Base-by-base conservation (phyloP, 2,113 vertebrate genomes). In the Oreochromis aureus region DNA sequence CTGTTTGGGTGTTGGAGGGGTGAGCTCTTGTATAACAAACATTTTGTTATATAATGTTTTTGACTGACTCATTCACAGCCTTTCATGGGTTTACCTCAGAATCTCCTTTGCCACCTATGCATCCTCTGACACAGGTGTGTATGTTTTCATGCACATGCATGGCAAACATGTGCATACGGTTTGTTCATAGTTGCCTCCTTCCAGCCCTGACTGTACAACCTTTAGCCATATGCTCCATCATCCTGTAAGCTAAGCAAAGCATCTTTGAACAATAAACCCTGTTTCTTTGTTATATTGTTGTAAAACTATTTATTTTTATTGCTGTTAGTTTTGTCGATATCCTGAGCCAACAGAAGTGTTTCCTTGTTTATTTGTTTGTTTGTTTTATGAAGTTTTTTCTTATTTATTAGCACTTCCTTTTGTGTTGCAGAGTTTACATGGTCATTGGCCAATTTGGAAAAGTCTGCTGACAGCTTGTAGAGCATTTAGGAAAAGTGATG, bases 51-150 rank as follows among this genome's bases (percentile, higher is more conserved):
- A 81, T 53, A 81, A 39, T 69, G 39, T 32, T 61, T 86, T 80
- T 85, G 56, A 30, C 22, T 83, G 82, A 84, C 48, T 63, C 12
- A 36, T 80, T 89, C 58, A 66, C 91, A 87, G 54, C 83, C 88
- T 89, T 59, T 87, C 66, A 86, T 92, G 78, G 89, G 91, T 94
- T 94, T 95, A 93, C 92, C 94, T 95, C 94, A 91, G 86, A 90
- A 89, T 89, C 87, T 94, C 83, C 89, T 82, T 46, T 83, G 55
- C 85, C 90, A 91, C 91, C 91, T 93, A 84, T 92, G 87, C 89
- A 92, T 93, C 84, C 87, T 53, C 30, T 51, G 59, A 86, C 54
- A 78, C 81, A 79, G 73, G 30, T 61, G 39, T 85, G 18, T 44
- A 12, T 80, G 71, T 85, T 63, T 90, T 83, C 61, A 78, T 44